Percentiles rank a stretch among this genome's conserved stretches.
These are phyloP conservation scores for Trissolcus brochymenae DNA, from an alignment of 2,888 invertebrate genomes.

Conservation along the genomic window DNA sequence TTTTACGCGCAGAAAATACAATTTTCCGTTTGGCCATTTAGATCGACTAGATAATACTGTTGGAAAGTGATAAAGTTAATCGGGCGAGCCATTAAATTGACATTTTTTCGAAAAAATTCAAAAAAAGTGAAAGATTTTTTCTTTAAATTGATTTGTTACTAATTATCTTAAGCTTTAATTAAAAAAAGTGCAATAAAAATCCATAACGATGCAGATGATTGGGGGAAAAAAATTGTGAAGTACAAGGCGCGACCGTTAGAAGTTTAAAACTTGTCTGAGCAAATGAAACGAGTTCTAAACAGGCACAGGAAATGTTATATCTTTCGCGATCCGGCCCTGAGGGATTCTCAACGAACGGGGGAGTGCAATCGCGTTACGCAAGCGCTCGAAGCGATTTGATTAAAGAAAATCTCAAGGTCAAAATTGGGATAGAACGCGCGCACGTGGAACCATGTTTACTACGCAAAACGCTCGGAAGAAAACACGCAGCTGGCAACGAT, in stretches of 20 bases:
- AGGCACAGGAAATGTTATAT: conserved; percentile 22
- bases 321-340: conserved; percentile 40
- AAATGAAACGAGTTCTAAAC: not conserved
- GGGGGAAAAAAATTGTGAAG: too few relatives aligned
- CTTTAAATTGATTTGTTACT: too few relatives aligned
- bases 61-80: not conserved
- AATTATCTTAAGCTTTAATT: too few relatives aligned
- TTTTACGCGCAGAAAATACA: conserved; percentile 4
- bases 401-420: conserved; percentile 36
- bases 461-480: conserved; percentile 30
- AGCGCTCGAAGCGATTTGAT: conserved; percentile 31
- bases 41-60: not conserved
- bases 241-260: not conserved
- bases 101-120: too few relatives aligned
- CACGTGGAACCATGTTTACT: conserved; percentile 32
- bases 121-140: too few relatives aligned
- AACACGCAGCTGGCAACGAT: conserved; percentile 24
- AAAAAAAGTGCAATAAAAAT: too few relatives aligned
- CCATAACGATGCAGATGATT: not conserved
- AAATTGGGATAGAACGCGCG: conserved; percentile 26
- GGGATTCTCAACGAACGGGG: conserved; percentile 19
- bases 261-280: not conserved
- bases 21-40: conserved; percentile 2
- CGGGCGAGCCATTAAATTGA: not conserved
- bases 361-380: conserved; percentile 36